Percentiles rank a stretch among this genome's conserved stretches.
Conservation (phyloP, 2,797 vertebrate genomes). For the Trematomus bernacchii region DNA sequence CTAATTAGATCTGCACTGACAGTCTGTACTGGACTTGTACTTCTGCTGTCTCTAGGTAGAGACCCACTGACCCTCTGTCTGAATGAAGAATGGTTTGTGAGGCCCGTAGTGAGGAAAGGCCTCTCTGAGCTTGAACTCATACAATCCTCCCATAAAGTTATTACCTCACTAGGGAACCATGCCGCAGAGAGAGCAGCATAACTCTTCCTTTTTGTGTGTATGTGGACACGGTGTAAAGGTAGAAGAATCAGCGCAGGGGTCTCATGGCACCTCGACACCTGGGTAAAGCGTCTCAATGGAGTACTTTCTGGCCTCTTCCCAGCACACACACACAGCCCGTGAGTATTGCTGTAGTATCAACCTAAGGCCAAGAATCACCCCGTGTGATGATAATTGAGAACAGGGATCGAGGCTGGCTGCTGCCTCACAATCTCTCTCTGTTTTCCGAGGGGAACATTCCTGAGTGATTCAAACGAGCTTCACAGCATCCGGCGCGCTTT, state of each 20-base stretch:
- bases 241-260: conserved; percentile 54
- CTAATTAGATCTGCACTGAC: background rate
- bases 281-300: conserved; percentile 60
- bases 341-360: conserved; percentile 62
- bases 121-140: conserved; percentile 65
- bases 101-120: conserved; percentile 68
- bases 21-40: conserved; percentile 10
- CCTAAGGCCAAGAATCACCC: conserved; percentile 65
- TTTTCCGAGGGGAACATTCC: conserved; percentile 74
- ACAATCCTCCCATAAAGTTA: conserved; percentile 73
- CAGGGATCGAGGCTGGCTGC: conserved; percentile 71
- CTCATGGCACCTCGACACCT: conserved; percentile 70
- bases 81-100: conserved; percentile 66
- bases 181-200: conserved; percentile 60
- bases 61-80: conserved; percentile 63
- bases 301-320: conserved; percentile 57
- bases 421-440: conserved; percentile 65
- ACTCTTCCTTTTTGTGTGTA: conserved; percentile 58
- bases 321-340: conserved; percentile 50
- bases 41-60: conserved; percentile 41
- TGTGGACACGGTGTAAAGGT: conserved; percentile 49
- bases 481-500: conserved; percentile 67
- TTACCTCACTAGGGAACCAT: conserved; percentile 82
- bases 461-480: conserved; percentile 73
- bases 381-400: conserved; percentile 79